These are phyloP conservation scores for Pampus argenteus DNA, from an alignment of 2,797 vertebrate species.

Conservation along the genomic window DNA sequence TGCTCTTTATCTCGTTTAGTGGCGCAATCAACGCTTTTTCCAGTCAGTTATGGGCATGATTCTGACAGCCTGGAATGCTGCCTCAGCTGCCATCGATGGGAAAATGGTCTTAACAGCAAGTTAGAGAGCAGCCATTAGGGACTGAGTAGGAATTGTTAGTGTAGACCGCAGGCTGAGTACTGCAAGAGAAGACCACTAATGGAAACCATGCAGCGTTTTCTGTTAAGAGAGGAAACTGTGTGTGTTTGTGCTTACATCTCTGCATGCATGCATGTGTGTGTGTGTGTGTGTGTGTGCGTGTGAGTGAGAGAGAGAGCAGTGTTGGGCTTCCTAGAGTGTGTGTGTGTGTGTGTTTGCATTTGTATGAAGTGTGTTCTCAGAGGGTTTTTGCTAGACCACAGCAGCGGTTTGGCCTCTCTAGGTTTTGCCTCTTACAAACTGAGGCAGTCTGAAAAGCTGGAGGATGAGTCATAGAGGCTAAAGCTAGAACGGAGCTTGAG, in stretches of 20 bases:
- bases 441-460: slow-evolving; percentile 72
- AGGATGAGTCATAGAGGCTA: slow-evolving; percentile 81
- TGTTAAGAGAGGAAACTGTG: slow-evolving; percentile 61
- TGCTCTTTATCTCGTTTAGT: slow-evolving; percentile 41
- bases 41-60: slow-evolving; percentile 59
- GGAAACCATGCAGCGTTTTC: slow-evolving; percentile 74
- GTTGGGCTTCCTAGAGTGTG: slow-evolving; percentile 32
- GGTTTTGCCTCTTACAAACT: slow-evolving; percentile 70
- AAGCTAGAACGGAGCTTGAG: slow-evolving; percentile 74
- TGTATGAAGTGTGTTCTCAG: slow-evolving; percentile 64
- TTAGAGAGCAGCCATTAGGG: slow-evolving; percentile 68
- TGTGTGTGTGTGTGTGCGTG: slow-evolving; percentile 14
- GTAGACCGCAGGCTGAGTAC: slow-evolving; percentile 67
- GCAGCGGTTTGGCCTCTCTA: slow-evolving; percentile 68
- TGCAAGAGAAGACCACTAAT: slow-evolving; percentile 75
- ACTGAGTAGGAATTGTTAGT: slow-evolving; percentile 74
- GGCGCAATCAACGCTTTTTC: slow-evolving; percentile 60
- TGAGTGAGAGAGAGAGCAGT: slow-evolving; percentile 12
- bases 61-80: slow-evolving; percentile 65
- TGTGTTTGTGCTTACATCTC: slow-evolving; percentile 25
- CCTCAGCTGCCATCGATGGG: slow-evolving; percentile 54
- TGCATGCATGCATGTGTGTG: slow-evolving; percentile 16
- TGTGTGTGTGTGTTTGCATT: slow-evolving; percentile 42
- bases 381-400: slow-evolving; percentile 69
- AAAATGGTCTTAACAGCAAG: slow-evolving; percentile 67